phyloP scores from a whole-genome alignment of 2,888 invertebrate species.

The Drosophila seclusa region DNA sequence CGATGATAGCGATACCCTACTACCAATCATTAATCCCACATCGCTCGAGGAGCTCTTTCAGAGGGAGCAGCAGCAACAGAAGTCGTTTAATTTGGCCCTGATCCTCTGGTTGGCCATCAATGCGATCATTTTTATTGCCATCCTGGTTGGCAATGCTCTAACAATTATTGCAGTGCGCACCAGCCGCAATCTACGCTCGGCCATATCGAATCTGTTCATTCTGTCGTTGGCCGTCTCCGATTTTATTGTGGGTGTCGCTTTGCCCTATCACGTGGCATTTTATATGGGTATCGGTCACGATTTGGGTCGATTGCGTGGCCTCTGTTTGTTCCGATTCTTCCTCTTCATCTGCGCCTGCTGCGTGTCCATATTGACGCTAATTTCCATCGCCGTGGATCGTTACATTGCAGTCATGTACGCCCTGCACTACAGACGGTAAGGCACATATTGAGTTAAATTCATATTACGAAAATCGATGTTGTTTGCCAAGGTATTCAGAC shows the following conservation, averaged over 20 bases:
- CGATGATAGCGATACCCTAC: not conserved
- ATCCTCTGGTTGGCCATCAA: slow-evolving; percentile 88
- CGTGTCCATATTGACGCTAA: slow-evolving; percentile 91
- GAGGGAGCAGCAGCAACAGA: slow-evolving; percentile 4
- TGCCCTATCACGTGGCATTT: slow-evolving; percentile 92
- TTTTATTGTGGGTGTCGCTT: slow-evolving; percentile 90
- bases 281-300: slow-evolving; percentile 88
- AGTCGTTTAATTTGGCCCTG: slow-evolving; percentile 48
- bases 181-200: slow-evolving; percentile 89
- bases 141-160: slow-evolving; percentile 90
- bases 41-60: not conserved
- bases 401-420: slow-evolving; percentile 93
- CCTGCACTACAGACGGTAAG: slow-evolving; percentile 89
- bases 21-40: slow-evolving; percentile 6
- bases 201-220: slow-evolving; percentile 92
- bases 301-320: slow-evolving; percentile 87
- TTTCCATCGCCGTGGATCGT: slow-evolving; percentile 92
- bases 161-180: slow-evolving; percentile 91
- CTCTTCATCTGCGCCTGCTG: slow-evolving; percentile 91
- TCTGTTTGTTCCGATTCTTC: slow-evolving; percentile 90
- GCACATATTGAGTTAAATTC: not conserved
- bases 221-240: slow-evolving; percentile 92
- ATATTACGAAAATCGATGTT: not conserved
- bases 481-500: not conserved
- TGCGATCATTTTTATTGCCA: slow-evolving; percentile 88